Evolutionary conservation across 53 echinoderm and acorn worm genomes (phyloP), one percentile per base, ranked within the genome.

Genomic region (Holothuria scabra): DNA sequence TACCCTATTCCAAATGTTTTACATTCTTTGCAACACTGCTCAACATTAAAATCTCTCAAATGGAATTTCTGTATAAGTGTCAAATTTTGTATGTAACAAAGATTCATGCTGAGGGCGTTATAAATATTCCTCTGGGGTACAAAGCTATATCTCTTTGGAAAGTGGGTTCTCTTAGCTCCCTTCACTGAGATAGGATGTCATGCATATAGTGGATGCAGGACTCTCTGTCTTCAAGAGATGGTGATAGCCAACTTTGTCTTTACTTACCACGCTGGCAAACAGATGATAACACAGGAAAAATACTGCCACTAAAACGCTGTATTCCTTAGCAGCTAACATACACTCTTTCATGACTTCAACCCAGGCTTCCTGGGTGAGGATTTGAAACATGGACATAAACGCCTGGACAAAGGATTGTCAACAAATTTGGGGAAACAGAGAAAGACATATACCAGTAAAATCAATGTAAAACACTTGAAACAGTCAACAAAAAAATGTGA

Each of bases 351-450:
- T 99, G 90, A 99, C 99, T 88, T 94, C 88, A 78, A 92, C 99
- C 99, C 99, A 99, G 83, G 94, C 99, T 90, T 99, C 95, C 91
- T 99, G 99, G 48, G 99, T 94, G 85, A 99, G 88, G 83, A 99
- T 99, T 99, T 99, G 99, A 89, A 99, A 99, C 99, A 99, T 99
- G 89, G 99, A 99, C 93, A 99, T 99, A 91, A 99, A 99, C 58
- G 99, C 94, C 99, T 99, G 88, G 22, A 87, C 60, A 64, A 46
- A 84, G n/a, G 61, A n/a, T n/a, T 16, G 35, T 22, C 59, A 63
- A 56, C 59, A 66, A 76, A 52, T 16, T 52, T 52, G 18, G 18
- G 18, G 18, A 52, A 52, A 52, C 52, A 52, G 52, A 52, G 1
- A 52, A 16, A 52, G 52, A 52, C 52, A 4, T 52, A 18, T 52